These are phyloP conservation scores for Hymenochirus boettgeri DNA, from an alignment of 2,113 vertebrate genomes.

Conservation along the genomic window DNA sequence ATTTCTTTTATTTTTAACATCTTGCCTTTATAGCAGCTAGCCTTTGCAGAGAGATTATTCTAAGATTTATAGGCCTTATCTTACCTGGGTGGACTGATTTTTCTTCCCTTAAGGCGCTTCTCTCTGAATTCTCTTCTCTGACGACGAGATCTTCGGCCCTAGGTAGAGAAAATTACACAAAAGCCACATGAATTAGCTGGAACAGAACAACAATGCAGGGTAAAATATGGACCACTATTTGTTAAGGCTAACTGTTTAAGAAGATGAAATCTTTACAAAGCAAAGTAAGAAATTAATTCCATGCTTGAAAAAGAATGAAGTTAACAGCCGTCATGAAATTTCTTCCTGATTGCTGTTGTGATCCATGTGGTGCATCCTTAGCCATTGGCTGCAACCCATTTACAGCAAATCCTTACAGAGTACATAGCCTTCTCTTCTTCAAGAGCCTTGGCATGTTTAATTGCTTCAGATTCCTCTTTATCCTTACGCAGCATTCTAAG, in stretches of 20 bases:
- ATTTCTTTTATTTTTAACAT: no score
- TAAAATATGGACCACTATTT: no score
- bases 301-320: not conserved
- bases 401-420: slow-evolving; percentile 70
- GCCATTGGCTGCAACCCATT: not conserved
- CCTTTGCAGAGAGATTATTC: no score
- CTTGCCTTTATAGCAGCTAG: no score
- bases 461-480: slow-evolving; percentile 93
- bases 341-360: not conserved
- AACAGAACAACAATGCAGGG: no score
- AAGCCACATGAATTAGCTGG: no score
- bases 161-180: not conserved
- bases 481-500: slow-evolving; percentile 91
- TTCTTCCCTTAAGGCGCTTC: slow-evolving; percentile 87
- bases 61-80: no score
- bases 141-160: slow-evolving; percentile 89
- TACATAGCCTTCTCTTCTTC: slow-evolving; percentile 98
- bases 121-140: slow-evolving; percentile 92
- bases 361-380: slow-evolving; percentile 17
- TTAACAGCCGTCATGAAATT: slow-evolving; percentile 6
- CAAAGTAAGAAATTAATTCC: not conserved
- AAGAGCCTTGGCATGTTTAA: slow-evolving; percentile 92
- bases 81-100: slow-evolving; percentile 95
- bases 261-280: no score
- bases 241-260: no score